Evolutionary conservation across 1,140 invertebrate genomes (phyloP).

Genomic region (Cydia splendana): DNA sequence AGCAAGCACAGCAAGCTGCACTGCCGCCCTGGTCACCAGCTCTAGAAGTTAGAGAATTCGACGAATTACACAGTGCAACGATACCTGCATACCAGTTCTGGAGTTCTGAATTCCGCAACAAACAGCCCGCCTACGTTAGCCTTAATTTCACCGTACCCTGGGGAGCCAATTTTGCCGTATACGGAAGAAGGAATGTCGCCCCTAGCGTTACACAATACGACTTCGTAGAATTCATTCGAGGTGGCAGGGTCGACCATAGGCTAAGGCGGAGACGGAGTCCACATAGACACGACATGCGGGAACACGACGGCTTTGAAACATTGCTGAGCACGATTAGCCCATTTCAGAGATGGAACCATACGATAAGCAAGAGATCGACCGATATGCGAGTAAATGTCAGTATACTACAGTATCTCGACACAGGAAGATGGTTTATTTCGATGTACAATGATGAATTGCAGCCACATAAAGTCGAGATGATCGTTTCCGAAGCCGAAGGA

Average conservation of each 20-base stretch:
- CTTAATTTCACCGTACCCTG: slow-evolving; percentile 94
- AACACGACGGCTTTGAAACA: slow-evolving; percentile 65
- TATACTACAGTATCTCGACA: slow-evolving; percentile 93
- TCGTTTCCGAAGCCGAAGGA: slow-evolving; percentile 91
- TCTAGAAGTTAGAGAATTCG: slow-evolving; percentile 89
- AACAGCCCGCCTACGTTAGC: slow-evolving; percentile 92
- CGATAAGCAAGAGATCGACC: slow-evolving; percentile 81
- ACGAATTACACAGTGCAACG: slow-evolving; percentile 88
- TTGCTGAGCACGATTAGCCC: slow-evolving; percentile 78
- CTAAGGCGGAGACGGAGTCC: slow-evolving; percentile 80
- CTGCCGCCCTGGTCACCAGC: slow-evolving; percentile 88
- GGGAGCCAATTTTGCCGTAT: slow-evolving; percentile 96
- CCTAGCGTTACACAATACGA: slow-evolving; percentile 97
- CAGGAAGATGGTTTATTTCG: slow-evolving; percentile 96
- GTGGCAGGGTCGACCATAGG: slow-evolving; percentile 88
- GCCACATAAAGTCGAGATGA: slow-evolving; percentile 88
- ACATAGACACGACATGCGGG: slow-evolving; percentile 56
- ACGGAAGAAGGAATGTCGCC: slow-evolving; percentile 93
- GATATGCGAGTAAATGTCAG: slow-evolving; percentile 91
- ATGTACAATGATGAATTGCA: slow-evolving; percentile 96
- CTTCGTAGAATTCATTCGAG: slow-evolving; percentile 95
- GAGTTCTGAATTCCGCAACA: slow-evolving; percentile 94
- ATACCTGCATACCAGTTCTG: slow-evolving; percentile 95
- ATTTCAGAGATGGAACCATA: slow-evolving; percentile 80
- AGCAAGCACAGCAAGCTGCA: slow-evolving; percentile 84